A percentile compares a stretch with the other conserved stretches of the same genome.
phyloP scores from a whole-genome alignment of 2,888 invertebrate genomes.

The Drosophila nr. perissopoda region DNA sequence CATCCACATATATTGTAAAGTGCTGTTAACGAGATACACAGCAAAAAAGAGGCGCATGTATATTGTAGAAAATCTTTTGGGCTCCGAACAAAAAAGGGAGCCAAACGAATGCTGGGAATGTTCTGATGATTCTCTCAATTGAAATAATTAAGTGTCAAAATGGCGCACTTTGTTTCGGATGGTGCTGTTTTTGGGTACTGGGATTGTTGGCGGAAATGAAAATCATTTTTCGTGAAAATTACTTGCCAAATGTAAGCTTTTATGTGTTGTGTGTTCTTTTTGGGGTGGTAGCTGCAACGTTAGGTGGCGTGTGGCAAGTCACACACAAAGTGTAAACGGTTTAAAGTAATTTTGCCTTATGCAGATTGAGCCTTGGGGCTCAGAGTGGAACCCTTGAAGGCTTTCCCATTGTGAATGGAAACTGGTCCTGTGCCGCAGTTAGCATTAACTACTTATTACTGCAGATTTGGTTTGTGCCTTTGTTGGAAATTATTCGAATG shows the following conservation, averaged over 20 bases:
- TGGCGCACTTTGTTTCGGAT: conserved; percentile 40
- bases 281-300: conserved; percentile 9
- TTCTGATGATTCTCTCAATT: conserved; percentile 54
- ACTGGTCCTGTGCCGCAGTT: conserved; percentile 5
- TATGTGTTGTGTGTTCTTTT: conserved; percentile 15
- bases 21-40: conserved; percentile 62
- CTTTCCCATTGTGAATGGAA: conserved; percentile 17
- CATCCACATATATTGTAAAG: conserved; percentile 50
- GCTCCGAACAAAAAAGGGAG: conserved; percentile 36
- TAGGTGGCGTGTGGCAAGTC: conserved; percentile 28
- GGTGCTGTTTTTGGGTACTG: conserved; percentile 9
- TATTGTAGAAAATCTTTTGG: conserved; percentile 6
- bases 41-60: conserved; percentile 35
- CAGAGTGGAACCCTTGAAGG: neutral
- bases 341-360: conserved; percentile 58
- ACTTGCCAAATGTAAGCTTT: conserved; percentile 56
- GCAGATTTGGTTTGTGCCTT: conserved; percentile 36
- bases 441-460: conserved; percentile 30
- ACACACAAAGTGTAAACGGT: conserved; percentile 64
- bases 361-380: conserved; percentile 23
- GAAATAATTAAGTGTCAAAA: conserved; percentile 77
- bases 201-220: conserved; percentile 48
- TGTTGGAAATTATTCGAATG: conserved; percentile 35
- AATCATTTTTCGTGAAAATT: conserved; percentile 66
- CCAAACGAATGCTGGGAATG: conserved; percentile 29